Conservation (phyloP, 2,113 vertebrate genomes). For the Phaetusa simplex region DNA sequence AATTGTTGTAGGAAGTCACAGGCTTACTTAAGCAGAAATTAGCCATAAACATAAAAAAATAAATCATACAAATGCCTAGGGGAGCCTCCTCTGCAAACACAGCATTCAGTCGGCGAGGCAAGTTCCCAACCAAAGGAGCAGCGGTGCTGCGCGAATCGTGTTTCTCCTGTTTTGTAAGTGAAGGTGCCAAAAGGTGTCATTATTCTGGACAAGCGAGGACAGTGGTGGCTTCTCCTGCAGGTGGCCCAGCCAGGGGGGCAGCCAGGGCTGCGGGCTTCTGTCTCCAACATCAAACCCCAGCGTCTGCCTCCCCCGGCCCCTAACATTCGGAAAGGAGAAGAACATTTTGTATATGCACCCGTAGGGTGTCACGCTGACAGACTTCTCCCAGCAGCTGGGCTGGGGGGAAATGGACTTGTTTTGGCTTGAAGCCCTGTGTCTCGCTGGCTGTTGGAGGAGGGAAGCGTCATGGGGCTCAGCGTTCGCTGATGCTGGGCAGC, state of each 20-base stretch:
- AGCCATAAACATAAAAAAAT: not conserved
- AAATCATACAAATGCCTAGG: not conserved
- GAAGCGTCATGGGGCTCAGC: accelerated
- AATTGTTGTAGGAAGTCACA: not conserved
- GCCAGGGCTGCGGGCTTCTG: not conserved
- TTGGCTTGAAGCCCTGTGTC: not conserved
- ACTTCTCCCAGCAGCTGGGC: not conserved
- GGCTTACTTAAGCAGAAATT: constrained; percentile 6
- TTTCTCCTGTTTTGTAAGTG: not conserved
- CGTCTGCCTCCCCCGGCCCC: accelerated
- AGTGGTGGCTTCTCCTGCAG: accelerated
- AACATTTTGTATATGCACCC: not conserved
- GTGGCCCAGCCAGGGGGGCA: accelerated
- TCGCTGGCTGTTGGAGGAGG: accelerated
- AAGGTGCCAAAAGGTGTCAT: not conserved
- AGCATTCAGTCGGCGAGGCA: not conserved
- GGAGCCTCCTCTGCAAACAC: not conserved
- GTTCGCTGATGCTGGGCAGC: not conserved
- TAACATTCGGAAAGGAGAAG: not conserved
- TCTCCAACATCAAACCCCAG: not conserved
- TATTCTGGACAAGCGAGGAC: not conserved
- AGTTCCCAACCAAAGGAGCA: not conserved
- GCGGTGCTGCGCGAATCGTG: accelerated
- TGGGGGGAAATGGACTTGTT: accelerated
- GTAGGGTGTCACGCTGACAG: not conserved